Percentiles rank a stretch among this genome's conserved stretches.
Evolutionary conservation across 2,888 invertebrate genomes (phyloP).

Genomic region (Myathropa florea): DNA sequence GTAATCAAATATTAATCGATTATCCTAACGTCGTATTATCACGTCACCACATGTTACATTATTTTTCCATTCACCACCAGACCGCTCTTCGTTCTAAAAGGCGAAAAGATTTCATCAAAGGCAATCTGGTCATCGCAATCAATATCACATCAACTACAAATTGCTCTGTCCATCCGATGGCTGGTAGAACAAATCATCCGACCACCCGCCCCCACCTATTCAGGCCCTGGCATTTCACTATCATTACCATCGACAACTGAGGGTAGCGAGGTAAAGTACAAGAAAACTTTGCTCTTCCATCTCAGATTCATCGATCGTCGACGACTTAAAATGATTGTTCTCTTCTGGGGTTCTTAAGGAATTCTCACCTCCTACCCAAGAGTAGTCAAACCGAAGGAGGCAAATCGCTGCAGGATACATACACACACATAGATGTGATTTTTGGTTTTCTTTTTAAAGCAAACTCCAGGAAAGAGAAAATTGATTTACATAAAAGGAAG

Average conservation of each 20-base stretch:
- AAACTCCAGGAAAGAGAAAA: background rate
- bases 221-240: background rate
- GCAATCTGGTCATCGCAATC: conserved; percentile 42
- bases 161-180: conserved; percentile 12
- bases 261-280: background rate
- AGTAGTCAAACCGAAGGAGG: background rate
- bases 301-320: conserved; percentile 11
- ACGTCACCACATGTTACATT: conserved; percentile 24
- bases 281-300: background rate
- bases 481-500: conserved; percentile 18
- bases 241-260: conserved; percentile 1
- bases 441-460: background rate
- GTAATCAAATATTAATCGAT: background rate
- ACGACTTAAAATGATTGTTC: conserved; percentile 1
- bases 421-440: background rate
- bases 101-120: conserved; percentile 11
- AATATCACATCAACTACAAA: conserved; percentile 39
- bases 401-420: background rate
- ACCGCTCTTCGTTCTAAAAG: background rate
- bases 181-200: background rate
- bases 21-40: conserved; percentile 7
- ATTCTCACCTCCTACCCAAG: background rate
- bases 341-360: background rate
- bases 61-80: background rate
- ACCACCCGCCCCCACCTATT: background rate